Evolutionary conservation across 2,888 invertebrate species (phyloP), one percentile per base, ranked within the genome.

Genomic region (Lissocephala sabroskyi): DNA sequence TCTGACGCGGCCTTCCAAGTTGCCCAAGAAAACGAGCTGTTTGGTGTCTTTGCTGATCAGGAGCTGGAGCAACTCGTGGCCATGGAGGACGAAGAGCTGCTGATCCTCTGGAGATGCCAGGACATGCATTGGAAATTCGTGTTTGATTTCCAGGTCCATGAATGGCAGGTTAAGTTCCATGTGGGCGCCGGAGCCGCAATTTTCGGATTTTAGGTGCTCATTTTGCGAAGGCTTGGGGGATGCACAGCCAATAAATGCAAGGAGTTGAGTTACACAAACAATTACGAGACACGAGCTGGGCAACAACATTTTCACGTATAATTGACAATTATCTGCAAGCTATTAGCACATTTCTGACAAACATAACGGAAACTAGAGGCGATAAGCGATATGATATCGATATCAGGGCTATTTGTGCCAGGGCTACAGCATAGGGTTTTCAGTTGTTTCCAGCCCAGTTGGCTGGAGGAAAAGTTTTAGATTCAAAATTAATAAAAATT

Each of bases 131-230:
- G 62, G 64, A 0, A 58, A 60, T 41, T 79, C 65, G 36, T 65
- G 65, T 3, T 61, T 61, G 32, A 82, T 46, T 30, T 71, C 62
- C 62, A 82, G 67, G 57, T 82, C 82, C 64, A 79, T 65, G 28
- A 83, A 81, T 2, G 82, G 82, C 35, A 81, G 46, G 11, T 52
- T 61, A 36, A 83, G 78, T 37, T 75, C 74, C 19, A 81, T 7
- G 23, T 23, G 23, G 23, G 23, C 3, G 4, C 7, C 23, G 3
- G 23, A 7, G 7, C 23, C 4, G 23, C 23, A 23, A 23, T 23
- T 23, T 7, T 23, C 7, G 3, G 7, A 23, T 23, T 3, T 5
- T 23, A 23, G 23, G 3, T 23, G 7, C n/a, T n/a, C 23, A 23
- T 23, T 23, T 23, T 23, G 23, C 23, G 7, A 23, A 23, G 7